These are phyloP conservation scores for Xestobium rufovillosum DNA, from an alignment of 2,888 invertebrate genomes.

Conservation along the genomic window DNA sequence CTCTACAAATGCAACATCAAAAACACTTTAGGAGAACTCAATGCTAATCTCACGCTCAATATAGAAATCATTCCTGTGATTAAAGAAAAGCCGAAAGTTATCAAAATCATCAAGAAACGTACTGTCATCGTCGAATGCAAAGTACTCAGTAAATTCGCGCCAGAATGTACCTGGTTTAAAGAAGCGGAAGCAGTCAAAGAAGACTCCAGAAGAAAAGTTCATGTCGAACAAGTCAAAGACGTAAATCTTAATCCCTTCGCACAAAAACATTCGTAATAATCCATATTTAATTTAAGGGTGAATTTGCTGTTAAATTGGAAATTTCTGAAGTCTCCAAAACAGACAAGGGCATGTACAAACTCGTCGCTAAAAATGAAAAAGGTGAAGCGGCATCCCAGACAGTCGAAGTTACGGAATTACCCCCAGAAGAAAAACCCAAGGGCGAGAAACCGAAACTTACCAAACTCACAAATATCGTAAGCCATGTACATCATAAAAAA, in stretches of 20 bases:
- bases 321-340: slow-evolving; percentile 72
- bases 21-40: slow-evolving; percentile 91
- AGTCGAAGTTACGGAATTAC: slow-evolving; percentile 79
- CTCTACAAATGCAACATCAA: slow-evolving; percentile 97
- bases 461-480: slow-evolving; percentile 68
- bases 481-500: slow-evolving; percentile 32
- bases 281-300: slow-evolving; percentile 53
- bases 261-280: slow-evolving; percentile 4
- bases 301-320: slow-evolving; percentile 84
- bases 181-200: slow-evolving; percentile 72
- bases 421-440: slow-evolving; percentile 65
- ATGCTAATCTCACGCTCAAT: slow-evolving; percentile 94
- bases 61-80: slow-evolving; percentile 96
- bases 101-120: slow-evolving; percentile 86
- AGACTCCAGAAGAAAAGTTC: slow-evolving; percentile 66
- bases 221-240: slow-evolving; percentile 72
- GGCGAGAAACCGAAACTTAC: slow-evolving; percentile 74
- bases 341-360: slow-evolving; percentile 84
- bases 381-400: slow-evolving; percentile 85
- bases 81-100: slow-evolving; percentile 85
- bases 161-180: slow-evolving; percentile 90
- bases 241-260: slow-evolving; percentile 42
- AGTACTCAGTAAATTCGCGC: slow-evolving; percentile 88
- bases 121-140: slow-evolving; percentile 90
- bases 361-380: slow-evolving; percentile 87